A percentile compares a stretch with the other conserved stretches of the same genome.
These are phyloP conservation scores for Callipepla californica DNA, from an alignment of 2,113 vertebrate genomes.

Conservation along the genomic window DNA sequence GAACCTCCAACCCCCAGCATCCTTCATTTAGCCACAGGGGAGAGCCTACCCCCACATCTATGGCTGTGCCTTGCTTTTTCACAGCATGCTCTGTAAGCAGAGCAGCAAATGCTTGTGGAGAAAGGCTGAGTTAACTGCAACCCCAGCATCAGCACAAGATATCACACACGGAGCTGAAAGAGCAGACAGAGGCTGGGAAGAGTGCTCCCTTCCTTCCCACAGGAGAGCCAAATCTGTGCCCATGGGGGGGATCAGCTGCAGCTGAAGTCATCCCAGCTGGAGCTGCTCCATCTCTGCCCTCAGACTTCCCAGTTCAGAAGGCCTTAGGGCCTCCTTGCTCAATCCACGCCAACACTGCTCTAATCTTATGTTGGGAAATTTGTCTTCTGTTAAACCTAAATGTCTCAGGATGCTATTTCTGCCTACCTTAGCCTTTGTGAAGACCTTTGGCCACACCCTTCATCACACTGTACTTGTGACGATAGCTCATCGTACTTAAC, in stretches of 20 bases:
- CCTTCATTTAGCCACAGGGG: background rate
- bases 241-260: slow-evolving; percentile 25
- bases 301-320: slow-evolving; percentile 55
- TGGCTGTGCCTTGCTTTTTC: background rate
- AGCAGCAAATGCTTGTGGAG: background rate
- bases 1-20: background rate
- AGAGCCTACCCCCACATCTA: background rate
- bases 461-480: background rate
- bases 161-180: background rate
- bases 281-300: slow-evolving; percentile 12
- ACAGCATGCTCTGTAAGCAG: background rate
- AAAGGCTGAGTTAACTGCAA: background rate
- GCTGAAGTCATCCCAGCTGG: slow-evolving; percentile 17
- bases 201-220: slow-evolving; percentile 20
- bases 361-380: slow-evolving; percentile 13
- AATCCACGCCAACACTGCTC: slow-evolving; percentile 8
- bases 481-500: background rate
- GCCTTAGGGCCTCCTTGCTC: background rate
- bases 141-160: background rate
- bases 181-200: slow-evolving; percentile 28
- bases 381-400: background rate
- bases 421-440: fast-evolving
- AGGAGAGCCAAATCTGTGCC: slow-evolving; percentile 51
- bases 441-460: background rate
- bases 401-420: background rate